Evolutionary conservation across 1,140 invertebrate species (phyloP).

Genomic region (Drosophila simulans): DNA sequence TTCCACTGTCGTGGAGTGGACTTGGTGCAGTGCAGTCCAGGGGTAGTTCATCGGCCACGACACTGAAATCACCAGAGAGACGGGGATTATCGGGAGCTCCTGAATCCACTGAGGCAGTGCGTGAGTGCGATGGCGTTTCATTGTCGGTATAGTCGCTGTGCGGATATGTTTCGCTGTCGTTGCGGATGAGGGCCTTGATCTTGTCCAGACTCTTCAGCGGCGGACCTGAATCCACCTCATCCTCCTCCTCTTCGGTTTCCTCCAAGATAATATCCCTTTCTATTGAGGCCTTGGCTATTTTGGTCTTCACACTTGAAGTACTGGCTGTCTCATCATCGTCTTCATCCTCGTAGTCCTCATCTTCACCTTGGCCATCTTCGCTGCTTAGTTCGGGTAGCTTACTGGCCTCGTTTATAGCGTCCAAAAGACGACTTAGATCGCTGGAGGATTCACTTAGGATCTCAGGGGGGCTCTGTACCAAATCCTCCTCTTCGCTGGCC

Average conservation of each 20-base stretch:
- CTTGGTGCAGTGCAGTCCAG: conserved; percentile 59
- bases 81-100: conserved; percentile 30
- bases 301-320: conserved; percentile 64
- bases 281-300: conserved; percentile 72
- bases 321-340: conserved; percentile 71
- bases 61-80: conserved; percentile 65
- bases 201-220: conserved; percentile 53
- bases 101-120: conserved; percentile 69
- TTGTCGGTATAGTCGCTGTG: conserved; percentile 70
- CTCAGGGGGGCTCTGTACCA: conserved; percentile 14
- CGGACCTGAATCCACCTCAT: conserved; percentile 1
- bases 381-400: conserved; percentile 51
- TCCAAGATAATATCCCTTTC: conserved; percentile 65
- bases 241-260: conserved; percentile 31
- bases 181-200: conserved; percentile 70
- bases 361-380: conserved; percentile 39
- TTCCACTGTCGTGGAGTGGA: conserved; percentile 66
- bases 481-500: conserved; percentile 64
- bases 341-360: conserved; percentile 44
- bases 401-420: conserved; percentile 57
- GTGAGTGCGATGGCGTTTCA: conserved; percentile 66
- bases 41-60: conserved; percentile 71
- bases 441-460: conserved; percentile 49
- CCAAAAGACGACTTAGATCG: conserved; percentile 56
- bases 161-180: conserved; percentile 75